A percentile compares a stretch with the other conserved stretches of the same genome.
Conservation (phyloP, 2,797 vertebrate genomes). For the Neosilurus hyrtlii region DNA sequence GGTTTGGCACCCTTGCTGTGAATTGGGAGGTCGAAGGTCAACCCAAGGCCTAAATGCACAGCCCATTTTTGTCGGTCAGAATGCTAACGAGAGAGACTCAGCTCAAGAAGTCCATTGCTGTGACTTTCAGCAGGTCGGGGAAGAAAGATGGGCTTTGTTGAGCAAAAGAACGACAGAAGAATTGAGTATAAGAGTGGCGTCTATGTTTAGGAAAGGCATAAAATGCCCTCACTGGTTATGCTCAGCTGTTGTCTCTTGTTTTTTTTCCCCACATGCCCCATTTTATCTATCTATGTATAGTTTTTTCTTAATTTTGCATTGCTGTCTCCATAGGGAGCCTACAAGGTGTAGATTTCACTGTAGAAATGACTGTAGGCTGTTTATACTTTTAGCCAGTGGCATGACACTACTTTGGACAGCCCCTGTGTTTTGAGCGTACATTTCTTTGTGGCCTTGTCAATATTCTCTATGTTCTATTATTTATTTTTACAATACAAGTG, state of each 20-base stretch:
- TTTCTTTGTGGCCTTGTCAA: constrained; percentile 10
- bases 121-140: constrained; percentile 43
- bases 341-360: not conserved
- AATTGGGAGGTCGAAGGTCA: constrained; percentile 49
- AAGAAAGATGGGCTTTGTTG: constrained; percentile 54
- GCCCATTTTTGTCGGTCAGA: constrained; percentile 42
- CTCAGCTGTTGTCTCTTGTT: not conserved
- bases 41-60: constrained; percentile 46
- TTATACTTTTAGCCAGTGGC: not conserved
- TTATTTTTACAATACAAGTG: too few relatives aligned
- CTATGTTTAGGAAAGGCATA: constrained; percentile 40
- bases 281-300: constrained; percentile 34
- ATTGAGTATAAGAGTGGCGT: constrained; percentile 12
- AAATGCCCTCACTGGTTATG: constrained; percentile 37
- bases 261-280: not conserved
- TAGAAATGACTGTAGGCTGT: not conserved
- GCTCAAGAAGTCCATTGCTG: constrained; percentile 37
- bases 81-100: constrained; percentile 50
- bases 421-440: constrained; percentile 13
- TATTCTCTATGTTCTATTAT: constrained; percentile 24
- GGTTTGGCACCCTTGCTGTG: constrained; percentile 50
- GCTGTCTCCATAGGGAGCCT: not conserved
- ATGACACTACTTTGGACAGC: constrained; percentile 14
- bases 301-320: not conserved
- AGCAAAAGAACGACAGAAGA: constrained; percentile 8